These are phyloP conservation scores for Sebastes trivittatus DNA, from an alignment of 2,797 vertebrate species.

Conservation along the genomic window DNA sequence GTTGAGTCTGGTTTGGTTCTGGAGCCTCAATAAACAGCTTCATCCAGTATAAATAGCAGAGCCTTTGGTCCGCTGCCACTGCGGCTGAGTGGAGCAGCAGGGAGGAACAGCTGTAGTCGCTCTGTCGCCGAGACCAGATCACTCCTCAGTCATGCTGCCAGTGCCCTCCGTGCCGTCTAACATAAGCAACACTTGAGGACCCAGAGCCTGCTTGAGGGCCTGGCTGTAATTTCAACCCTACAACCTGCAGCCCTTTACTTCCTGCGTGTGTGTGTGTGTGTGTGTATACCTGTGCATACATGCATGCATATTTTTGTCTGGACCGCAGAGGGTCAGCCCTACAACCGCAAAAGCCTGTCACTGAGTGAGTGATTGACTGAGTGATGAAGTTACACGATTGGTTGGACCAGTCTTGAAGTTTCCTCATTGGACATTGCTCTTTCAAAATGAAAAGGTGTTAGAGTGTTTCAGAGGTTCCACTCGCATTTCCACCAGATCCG, in stretches of 20 bases:
- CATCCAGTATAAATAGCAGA: conserved; percentile 65
- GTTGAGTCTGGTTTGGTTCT: conserved; percentile 42
- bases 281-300: neutral
- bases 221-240: conserved; percentile 32
- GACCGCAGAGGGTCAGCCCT: too few relatives aligned
- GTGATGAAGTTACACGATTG: too few relatives aligned
- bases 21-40: conserved; percentile 54
- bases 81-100: conserved; percentile 43
- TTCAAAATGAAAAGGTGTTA: too few relatives aligned
- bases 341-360: accelerated
- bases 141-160: conserved; percentile 23
- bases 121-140: conserved; percentile 57
- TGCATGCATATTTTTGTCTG: neutral
- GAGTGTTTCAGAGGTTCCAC: too few relatives aligned
- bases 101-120: conserved; percentile 67
- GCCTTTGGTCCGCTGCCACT: conserved; percentile 61
- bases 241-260: neutral
- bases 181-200: conserved; percentile 45
- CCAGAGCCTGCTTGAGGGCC: conserved; percentile 2
- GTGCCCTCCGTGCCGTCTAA: conserved; percentile 9
- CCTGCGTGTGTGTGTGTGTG: neutral
- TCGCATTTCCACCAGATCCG: too few relatives aligned
- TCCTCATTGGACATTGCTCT: too few relatives aligned
- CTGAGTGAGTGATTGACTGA: too few relatives aligned
- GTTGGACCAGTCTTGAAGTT: too few relatives aligned